Evolutionary conservation across 30 jellyfish, hydroid and myxozoan species (phyloP), one percentile per base, ranked within the genome.

Genomic region (Sanderia malayensis): DNA sequence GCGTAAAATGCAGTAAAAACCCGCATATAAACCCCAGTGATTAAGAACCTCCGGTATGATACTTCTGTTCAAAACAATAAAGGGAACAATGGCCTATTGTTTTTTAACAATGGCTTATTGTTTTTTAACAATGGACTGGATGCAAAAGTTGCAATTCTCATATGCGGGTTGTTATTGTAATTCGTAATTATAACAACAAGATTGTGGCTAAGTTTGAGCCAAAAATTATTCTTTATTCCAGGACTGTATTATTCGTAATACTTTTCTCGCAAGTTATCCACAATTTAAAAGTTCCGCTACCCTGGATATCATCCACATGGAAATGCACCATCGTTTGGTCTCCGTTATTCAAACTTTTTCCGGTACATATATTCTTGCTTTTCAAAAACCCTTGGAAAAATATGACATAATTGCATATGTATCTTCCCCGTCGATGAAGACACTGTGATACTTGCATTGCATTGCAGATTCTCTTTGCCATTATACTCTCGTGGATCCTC

Each of bases 221-320:
- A n/a, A n/a, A n/a, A n/a, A n/a, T n/a, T n/a, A n/a, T n/a, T n/a
- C 15, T 41, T 41, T 41, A 41, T 15, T 41, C 55, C 64, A 49
- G 95, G 82, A 89, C 97, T 8, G 97, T 75, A 31, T 26, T 70
- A 29, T 67, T 82, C 37, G 76, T 89, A 80, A 45, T 76, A 6
- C 57, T 89, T 11, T 89, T 82, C 86, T 89, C 97, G 0, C 97
- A 89, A 76, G 62, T 89, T 26, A 66, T 89, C 61, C 34, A 46
- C 15, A 37, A 82, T 17, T 26, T 59, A 61, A 82, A 82, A 31
- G 58, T 85, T n/a, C 95, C 95, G 3, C 44, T 85, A 0, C 92
- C 92, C 2, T 85, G 90, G 95, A 21, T 55, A 28, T 67, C 77
- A 1, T 59, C 63, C 26, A 86, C 30, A 20, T 58, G 68, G 26